phyloP scores from a whole-genome alignment of 2,113 vertebrate species.

The Solenodon paradoxus region DNA sequence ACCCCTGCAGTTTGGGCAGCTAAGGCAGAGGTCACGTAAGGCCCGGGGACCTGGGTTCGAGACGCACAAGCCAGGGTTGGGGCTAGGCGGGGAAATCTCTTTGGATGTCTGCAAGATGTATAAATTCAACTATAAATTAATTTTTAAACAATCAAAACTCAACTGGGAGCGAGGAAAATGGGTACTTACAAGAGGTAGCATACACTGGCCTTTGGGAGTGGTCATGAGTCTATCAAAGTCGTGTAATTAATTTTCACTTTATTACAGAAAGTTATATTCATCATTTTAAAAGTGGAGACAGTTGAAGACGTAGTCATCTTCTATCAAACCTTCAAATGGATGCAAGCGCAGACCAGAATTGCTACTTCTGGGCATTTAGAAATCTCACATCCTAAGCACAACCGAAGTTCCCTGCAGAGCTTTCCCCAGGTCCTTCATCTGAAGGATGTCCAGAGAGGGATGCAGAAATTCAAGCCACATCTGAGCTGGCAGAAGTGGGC shows the following conservation, averaged over 20 bases:
- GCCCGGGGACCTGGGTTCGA: no score
- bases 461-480: not conserved
- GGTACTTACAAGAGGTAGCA: not conserved
- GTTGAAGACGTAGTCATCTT: no score
- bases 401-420: not conserved
- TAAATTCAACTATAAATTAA: not conserved
- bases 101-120: not conserved
- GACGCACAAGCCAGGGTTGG: no score
- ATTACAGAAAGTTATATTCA: no score
- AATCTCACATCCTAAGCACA: not conserved
- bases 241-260: no score
- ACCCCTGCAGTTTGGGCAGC: no score
- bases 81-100: no score
- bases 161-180: not conserved
- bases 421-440: no score
- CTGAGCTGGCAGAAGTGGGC: not conserved
- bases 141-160: not conserved
- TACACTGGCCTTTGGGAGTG: not conserved
- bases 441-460: not conserved
- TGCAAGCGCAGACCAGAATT: not conserved
- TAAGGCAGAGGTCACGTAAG: no score
- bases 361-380: not conserved
- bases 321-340: not conserved
- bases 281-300: no score
- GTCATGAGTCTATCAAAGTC: no score